Base-by-base conservation (phyloP, 1,140 invertebrate genomes). In the Idris sp. region DNA sequence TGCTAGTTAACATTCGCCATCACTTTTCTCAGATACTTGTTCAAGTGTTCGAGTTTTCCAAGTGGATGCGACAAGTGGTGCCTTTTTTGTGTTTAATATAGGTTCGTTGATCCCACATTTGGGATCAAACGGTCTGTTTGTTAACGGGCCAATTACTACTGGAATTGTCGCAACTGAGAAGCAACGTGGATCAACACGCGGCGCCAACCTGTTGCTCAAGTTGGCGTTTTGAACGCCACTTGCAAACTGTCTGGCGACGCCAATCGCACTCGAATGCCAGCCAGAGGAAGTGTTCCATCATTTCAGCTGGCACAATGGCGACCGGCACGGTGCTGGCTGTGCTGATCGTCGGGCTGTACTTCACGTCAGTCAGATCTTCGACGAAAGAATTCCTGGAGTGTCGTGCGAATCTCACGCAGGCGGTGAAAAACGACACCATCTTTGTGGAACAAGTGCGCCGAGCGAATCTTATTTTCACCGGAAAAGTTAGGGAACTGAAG, bases 401-500 rank as follows among this genome's bases (percentile, higher is more conserved):
- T 49, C 84, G 84, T 0, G 79, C 80, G 0, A 87, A 86, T 61
- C 38, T 88, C 8, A 83, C 81, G 2, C 68, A 72, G 0, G 77
- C 79, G 1, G 79, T 92, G 19, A 89, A 89, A 56, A 90, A 91
- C 79, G 89, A 91, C 65, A 89, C 88, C 64, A 83, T 87, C 36
- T 88, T 92, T 76, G 81, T 88, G 72, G 79, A 85, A 7, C 88
- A 89, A 80, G 90, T 92, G 67, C 83, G 86, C 15, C 82, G 88
- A 38, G 88, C 92, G 1, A 90, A 91, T 73, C 90, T 89, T 77
- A 90, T 92, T 74, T 92, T 93, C 84, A 92, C 91, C 3, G 92
- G 90, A 1, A 92, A 92, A 84, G 91, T 93, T 68, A 87, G 89
- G 71, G 84, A 87, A 9, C 65, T 88, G 11, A 28, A 53, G 28